A percentile compares a stretch with the other conserved stretches of the same genome.
Evolutionary conservation across 2,888 invertebrate genomes (phyloP).

Genomic region (Endomychus coccineus): DNA sequence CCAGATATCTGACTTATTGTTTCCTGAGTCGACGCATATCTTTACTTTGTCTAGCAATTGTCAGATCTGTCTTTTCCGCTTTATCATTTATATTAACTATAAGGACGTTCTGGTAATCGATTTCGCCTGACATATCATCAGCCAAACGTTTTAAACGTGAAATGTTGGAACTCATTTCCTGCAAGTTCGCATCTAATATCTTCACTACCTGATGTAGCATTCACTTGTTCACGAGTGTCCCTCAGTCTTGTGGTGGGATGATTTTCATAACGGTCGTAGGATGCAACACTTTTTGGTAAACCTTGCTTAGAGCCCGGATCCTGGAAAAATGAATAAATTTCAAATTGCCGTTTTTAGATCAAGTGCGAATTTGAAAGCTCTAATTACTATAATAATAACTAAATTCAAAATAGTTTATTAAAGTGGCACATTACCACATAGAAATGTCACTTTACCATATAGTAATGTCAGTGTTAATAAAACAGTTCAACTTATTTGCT

Average conservation of each 20-base stretch:
- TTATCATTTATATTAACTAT: slow-evolving; percentile 79
- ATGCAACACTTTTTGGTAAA: slow-evolving; percentile 39
- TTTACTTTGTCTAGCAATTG: slow-evolving; percentile 78
- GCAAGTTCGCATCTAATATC: slow-evolving; percentile 69
- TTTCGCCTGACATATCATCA: slow-evolving; percentile 75
- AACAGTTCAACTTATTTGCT: too few species aligned
- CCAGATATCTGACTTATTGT: slow-evolving; percentile 47
- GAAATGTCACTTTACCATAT: too few species aligned
- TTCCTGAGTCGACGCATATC: slow-evolving; percentile 76
- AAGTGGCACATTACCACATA: too few species aligned
- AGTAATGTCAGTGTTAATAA: too few species aligned
- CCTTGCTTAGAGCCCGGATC: slow-evolving; percentile 41
- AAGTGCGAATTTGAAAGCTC: too few species aligned
- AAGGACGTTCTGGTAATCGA: slow-evolving; percentile 82
- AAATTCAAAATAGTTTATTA: too few species aligned
- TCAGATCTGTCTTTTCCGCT: slow-evolving; percentile 75
- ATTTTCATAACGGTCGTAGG: slow-evolving; percentile 50
- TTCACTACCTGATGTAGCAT: slow-evolving; percentile 46
- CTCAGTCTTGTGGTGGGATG: slow-evolving; percentile 61
- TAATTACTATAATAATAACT: too few species aligned
- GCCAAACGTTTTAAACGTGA: slow-evolving; percentile 80
- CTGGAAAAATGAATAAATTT: background rate
- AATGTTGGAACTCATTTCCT: slow-evolving; percentile 82
- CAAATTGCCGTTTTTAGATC: background rate
- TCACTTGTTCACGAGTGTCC: slow-evolving; percentile 46